Evolutionary conservation across 2,113 vertebrate species (phyloP).

Genomic region (Entosphenus tridentatus): DNA sequence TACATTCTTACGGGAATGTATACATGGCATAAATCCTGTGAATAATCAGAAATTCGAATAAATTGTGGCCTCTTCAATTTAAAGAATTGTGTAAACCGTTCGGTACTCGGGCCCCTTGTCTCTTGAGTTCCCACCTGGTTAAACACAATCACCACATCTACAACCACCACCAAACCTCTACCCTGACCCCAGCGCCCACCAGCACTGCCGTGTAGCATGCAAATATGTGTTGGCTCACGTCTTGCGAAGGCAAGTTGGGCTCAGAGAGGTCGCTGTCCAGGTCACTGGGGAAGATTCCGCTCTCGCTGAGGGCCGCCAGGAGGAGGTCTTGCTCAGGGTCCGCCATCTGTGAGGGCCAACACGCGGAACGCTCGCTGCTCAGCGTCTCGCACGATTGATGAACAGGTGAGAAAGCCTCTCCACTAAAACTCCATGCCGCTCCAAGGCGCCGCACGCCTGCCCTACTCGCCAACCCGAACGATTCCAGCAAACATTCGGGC

Average conservation of each 20-base stretch:
- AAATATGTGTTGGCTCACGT: conserved; percentile 21
- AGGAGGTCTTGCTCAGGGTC: conserved; percentile 96
- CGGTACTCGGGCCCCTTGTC: conserved; percentile 45
- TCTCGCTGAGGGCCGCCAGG: conserved; percentile 90
- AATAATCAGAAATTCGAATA: no score
- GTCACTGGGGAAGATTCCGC: conserved; percentile 92
- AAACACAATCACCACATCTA: conserved; percentile 35
- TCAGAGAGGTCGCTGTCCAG: conserved; percentile 30
- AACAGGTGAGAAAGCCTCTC: no score
- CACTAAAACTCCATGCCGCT: no score
- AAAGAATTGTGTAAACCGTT: no score
- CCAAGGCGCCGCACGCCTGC: no score
- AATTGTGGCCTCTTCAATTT: no score
- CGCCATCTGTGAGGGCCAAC: conserved; percentile 42
- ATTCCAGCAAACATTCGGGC: no score
- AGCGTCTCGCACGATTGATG: no score
- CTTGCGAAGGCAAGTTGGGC: conserved; percentile 41
- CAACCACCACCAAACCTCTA: conserved; percentile 9
- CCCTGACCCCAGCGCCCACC: neutral
- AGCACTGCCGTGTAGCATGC: neutral
- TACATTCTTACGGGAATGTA: no score
- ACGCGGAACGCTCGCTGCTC: neutral
- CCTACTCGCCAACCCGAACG: no score
- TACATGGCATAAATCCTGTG: no score
- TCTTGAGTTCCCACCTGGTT: conserved; percentile 95